Base-by-base conservation (phyloP, 2,797 vertebrate species). In the Platalea minor region DNA sequence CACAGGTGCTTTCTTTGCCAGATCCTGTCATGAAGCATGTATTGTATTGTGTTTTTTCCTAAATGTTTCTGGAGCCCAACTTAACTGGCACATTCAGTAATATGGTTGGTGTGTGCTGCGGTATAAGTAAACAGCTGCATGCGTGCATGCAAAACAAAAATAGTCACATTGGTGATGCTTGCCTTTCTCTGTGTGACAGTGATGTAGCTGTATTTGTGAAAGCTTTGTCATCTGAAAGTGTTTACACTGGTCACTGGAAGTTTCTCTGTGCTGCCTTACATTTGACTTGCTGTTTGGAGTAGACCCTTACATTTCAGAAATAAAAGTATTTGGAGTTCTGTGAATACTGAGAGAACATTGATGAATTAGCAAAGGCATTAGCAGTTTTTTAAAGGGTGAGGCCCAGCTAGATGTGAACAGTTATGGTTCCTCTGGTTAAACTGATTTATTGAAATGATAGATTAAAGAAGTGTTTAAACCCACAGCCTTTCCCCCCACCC, bases 121-220 rank as follows among this genome's bases (percentile, higher is more conserved):
- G 74, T 95, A n/a, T 85, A 91, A 96, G 93, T 95, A 96, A 97
- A 89, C 94, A 81, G 91, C 79, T 93, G 93, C 94, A 96, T 97
- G 96, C 3, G 1, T 97, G 97, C 95, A 97, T 97, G 97, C 82
- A 90, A 93, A 92, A 94, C 88, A 83, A 46, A 89, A 83, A 78
- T 90, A 95, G 79, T 95, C 90, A 95, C 91, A 56, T 87, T 85
- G 88, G 94, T 97, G 94, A 93, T 94, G 96, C 91, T 91, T 97
- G 83, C 87, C 54, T 97, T 97, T 95, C 87, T 88, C 87, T 95
- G 54, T 96, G 95, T 95, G 50, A 88, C 92, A 88, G 94, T 95
- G 91, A 83, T 95, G 82, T 97, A 86, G 79, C 95, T 96, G 83
- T 95, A 90, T 91, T 93, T 96, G 96, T 96, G 97, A 89, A 95